Conservation (phyloP, 2,797 vertebrate species). For the Neostethus bicornis region DNA sequence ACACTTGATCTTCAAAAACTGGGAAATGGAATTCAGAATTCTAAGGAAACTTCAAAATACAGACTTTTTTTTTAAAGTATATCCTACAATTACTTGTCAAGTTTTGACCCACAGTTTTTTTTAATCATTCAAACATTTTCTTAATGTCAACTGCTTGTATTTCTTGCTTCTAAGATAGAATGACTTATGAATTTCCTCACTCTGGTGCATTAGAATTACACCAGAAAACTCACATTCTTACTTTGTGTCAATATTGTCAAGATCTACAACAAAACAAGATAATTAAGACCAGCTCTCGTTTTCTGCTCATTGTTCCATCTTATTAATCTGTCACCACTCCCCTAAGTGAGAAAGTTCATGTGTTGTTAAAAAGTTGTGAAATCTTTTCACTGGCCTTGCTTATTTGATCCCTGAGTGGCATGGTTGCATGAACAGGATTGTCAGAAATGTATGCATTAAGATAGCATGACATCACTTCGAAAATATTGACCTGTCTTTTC, state of each 20-base stretch:
- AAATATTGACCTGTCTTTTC: constrained; percentile 5
- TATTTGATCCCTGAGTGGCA: constrained; percentile 51
- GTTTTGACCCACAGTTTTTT: too few species aligned
- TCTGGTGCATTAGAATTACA: constrained; percentile 9
- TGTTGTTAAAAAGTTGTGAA: constrained; percentile 19
- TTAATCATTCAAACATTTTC: too few species aligned
- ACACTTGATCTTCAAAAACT: too few species aligned
- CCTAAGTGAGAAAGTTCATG: constrained; percentile 6
- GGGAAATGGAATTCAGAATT: too few species aligned
- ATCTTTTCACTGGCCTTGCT: constrained; percentile 26
- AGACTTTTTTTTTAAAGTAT: too few species aligned
- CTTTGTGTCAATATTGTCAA: constrained; percentile 15
- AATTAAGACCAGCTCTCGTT: constrained; percentile 11
- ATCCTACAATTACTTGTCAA: too few species aligned
- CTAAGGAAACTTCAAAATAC: too few species aligned
- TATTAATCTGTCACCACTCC: neutral
- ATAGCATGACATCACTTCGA: constrained; percentile 9
- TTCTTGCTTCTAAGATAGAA: too few species aligned
- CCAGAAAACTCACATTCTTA: constrained; percentile 17
- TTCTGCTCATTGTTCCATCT: constrained; percentile 4
- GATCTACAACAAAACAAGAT: constrained; percentile 16
- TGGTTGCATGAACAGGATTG: constrained; percentile 26
- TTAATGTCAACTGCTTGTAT: too few species aligned
- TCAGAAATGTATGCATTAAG: constrained; percentile 30
- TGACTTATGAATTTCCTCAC: constrained; percentile 8